phyloP scores from a whole-genome alignment of 2,113 vertebrate genomes.

The Rana temporaria region DNA sequence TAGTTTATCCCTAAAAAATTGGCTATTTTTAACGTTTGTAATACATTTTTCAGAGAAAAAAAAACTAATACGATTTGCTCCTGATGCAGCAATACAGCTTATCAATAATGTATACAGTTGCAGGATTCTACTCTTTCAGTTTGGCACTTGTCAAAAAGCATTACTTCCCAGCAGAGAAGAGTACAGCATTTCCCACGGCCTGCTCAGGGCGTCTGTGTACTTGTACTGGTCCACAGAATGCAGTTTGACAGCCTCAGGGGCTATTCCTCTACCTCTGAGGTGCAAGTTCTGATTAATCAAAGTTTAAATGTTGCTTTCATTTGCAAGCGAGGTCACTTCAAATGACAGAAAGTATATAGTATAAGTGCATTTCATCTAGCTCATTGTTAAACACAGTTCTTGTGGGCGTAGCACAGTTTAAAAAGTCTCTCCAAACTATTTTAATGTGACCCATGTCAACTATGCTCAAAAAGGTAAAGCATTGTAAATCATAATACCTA shows the following conservation, averaged over 20 bases:
- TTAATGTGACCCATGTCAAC: neutral
- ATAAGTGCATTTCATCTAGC: neutral
- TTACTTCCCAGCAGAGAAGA: slow-evolving; percentile 70
- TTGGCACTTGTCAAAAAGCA: slow-evolving; percentile 82
- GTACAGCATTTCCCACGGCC: slow-evolving; percentile 75
- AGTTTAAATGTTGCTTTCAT: slow-evolving; percentile 70
- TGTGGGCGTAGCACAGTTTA: slow-evolving; percentile 10
- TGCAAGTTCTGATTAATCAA: slow-evolving; percentile 68
- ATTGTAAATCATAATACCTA: no score
- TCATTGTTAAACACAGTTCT: slow-evolving; percentile 6
- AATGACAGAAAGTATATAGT: slow-evolving; percentile 43
- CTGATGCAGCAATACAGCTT: slow-evolving; percentile 58
- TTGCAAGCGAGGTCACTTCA: slow-evolving; percentile 64
- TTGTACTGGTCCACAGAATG: slow-evolving; percentile 69
- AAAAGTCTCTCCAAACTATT: neutral
- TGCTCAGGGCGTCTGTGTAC: slow-evolving; percentile 75
- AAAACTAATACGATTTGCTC: neutral
- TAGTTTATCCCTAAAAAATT: no score
- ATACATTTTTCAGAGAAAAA: neutral
- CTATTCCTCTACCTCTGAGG: slow-evolving; percentile 63
- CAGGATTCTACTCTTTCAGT: slow-evolving; percentile 73
- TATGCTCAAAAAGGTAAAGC: no score
- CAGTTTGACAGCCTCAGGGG: slow-evolving; percentile 60
- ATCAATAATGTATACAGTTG: slow-evolving; percentile 80
- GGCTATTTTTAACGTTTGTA: no score